Evolutionary conservation across 2,113 vertebrate species (phyloP).

Genomic region (Rhabdornis inornatus): DNA sequence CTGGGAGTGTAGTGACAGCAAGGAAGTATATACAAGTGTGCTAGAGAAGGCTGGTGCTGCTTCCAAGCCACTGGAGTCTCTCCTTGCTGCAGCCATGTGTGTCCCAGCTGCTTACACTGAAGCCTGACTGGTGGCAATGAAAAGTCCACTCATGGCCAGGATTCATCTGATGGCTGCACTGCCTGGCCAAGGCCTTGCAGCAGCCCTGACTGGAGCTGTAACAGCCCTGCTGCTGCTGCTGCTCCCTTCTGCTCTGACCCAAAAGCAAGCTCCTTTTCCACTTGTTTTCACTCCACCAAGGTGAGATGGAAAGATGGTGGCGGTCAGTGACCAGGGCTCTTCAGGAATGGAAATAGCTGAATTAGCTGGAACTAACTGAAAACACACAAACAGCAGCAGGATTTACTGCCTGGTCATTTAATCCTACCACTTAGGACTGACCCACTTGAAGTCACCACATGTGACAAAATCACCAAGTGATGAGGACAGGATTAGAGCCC

Average conservation of each 20-base stretch:
- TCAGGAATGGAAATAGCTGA: background rate
- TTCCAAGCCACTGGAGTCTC: background rate
- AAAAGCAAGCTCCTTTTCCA: background rate
- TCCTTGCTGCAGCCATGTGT: background rate
- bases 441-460: background rate
- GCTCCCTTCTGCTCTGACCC: background rate
- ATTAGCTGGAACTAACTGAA: background rate
- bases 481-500: background rate
- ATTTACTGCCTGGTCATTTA: background rate
- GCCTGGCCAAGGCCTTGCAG: background rate
- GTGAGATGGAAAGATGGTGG: background rate
- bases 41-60: background rate
- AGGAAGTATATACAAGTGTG: background rate
- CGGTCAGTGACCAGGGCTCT: background rate
- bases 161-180: background rate
- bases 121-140: background rate
- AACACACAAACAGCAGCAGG: background rate
- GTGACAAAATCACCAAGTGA: slow-evolving; percentile 7
- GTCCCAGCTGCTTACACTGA: background rate
- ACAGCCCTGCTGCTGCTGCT: background rate
- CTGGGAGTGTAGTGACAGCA: background rate
- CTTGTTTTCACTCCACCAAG: background rate
- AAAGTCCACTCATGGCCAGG: background rate
- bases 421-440: background rate
- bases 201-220: background rate